Percentiles rank a stretch among this genome's conserved stretches.
Evolutionary conservation across 2,797 vertebrate species (phyloP).

Genomic region (Schizothorax lantsangensis): DNA sequence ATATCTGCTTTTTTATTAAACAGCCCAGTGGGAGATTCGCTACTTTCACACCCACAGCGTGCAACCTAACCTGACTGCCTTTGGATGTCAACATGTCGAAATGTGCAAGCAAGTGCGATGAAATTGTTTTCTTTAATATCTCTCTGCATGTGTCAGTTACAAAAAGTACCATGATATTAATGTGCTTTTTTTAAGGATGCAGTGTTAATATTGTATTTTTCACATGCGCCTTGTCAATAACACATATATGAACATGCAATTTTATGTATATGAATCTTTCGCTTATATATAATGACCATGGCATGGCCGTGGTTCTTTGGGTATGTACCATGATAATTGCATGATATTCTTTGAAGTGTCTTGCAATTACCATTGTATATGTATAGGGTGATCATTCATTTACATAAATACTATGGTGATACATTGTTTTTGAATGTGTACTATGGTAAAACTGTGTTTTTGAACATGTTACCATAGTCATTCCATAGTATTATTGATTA

Average conservation of each 20-base stretch:
- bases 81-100: conserved; percentile 23
- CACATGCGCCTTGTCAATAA: neutral
- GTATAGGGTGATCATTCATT: neutral
- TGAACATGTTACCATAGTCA: neutral
- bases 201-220: neutral
- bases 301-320: neutral
- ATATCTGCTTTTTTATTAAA: conserved; percentile 54
- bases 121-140: conserved; percentile 16
- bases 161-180: neutral
- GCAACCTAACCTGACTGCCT: conserved; percentile 39
- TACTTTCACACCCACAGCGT: conserved; percentile 32
- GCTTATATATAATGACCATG: neutral
- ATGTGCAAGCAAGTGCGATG: conserved; percentile 1
- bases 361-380: neutral
- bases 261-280: neutral
- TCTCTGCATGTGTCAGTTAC: neutral
- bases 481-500: neutral
- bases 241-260: neutral
- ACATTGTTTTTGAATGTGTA: neutral
- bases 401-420: neutral
- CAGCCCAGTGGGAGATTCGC: conserved; percentile 44
- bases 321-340: neutral
- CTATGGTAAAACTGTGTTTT: neutral
- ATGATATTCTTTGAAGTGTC: neutral
- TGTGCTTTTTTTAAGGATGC: neutral